phyloP scores from a whole-genome alignment of 2,888 invertebrate species.

The Cylindroiulus punctatus region DNA sequence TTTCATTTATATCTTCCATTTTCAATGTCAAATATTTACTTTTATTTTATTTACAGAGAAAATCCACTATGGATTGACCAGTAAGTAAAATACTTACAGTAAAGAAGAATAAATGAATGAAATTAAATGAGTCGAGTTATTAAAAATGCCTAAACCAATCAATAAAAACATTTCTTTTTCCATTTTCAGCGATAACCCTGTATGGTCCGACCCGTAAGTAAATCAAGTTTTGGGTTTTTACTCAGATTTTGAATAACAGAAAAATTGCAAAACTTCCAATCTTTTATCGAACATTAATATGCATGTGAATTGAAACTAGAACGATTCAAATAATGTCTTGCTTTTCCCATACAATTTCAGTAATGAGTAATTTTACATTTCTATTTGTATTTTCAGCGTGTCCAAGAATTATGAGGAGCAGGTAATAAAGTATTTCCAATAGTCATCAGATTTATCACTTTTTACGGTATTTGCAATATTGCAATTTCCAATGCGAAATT shows the following conservation, averaged over 20 bases:
- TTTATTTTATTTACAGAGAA: conserved; percentile 77
- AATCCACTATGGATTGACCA: conserved; percentile 94
- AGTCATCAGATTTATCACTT: too few relatives aligned
- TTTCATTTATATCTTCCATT: not conserved
- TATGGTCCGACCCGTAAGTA: conserved; percentile 50
- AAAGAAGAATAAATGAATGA: too few relatives aligned
- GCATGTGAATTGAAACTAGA: too few relatives aligned
- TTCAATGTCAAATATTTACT: not conserved
- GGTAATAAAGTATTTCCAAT: conserved; percentile 13
- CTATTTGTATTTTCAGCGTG: not conserved
- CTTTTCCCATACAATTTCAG: not conserved
- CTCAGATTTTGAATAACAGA: too few relatives aligned
- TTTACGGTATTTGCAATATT: too few relatives aligned
- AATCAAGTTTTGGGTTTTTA: not conserved
- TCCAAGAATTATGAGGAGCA: conserved; percentile 50
- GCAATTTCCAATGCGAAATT: too few relatives aligned
- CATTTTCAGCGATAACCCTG: conserved; percentile 28
- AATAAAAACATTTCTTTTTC: too few relatives aligned
- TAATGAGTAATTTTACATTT: not conserved
- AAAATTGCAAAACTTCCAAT: too few relatives aligned
- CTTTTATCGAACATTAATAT: too few relatives aligned
- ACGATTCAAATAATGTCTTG: not conserved
- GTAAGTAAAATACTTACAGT: conserved; percentile 61
- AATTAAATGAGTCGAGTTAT: too few relatives aligned
- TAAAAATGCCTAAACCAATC: conserved; percentile 64